Percentiles rank a stretch among this genome's conserved stretches.
Conservation (phyloP, 2,888 invertebrate species). For the Digitonthophagus gazella region DNA sequence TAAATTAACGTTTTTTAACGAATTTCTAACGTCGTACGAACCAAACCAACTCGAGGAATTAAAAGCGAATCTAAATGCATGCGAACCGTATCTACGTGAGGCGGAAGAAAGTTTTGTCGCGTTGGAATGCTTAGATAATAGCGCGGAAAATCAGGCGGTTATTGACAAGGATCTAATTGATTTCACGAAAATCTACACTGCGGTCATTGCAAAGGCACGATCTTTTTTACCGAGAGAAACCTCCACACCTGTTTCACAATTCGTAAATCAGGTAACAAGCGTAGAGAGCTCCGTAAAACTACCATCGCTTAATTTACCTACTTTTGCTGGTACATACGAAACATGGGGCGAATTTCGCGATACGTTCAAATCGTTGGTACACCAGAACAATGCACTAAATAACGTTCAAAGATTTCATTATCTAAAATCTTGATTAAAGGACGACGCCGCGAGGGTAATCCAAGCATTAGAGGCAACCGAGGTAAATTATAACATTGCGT, state of each 20-base stretch:
- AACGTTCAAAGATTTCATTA: slow-evolving; percentile 31
- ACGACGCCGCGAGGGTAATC: slow-evolving; percentile 27
- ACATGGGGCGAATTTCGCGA: slow-evolving; percentile 30
- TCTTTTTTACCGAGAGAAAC: no score
- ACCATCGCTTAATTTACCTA: slow-evolving; percentile 25
- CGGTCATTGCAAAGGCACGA: no score
- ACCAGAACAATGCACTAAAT: slow-evolving; percentile 23
- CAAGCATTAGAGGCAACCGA: slow-evolving; percentile 23
- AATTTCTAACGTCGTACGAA: background rate
- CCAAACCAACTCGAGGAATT: background rate
- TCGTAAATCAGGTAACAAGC: no score
- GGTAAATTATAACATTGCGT: slow-evolving; percentile 32
- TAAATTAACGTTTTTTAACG: background rate
- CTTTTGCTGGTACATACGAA: slow-evolving; percentile 30
- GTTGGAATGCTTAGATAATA: no score
- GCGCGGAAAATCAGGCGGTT: no score
- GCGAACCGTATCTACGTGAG: background rate
- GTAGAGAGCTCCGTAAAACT: slow-evolving; percentile 1
- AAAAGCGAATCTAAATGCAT: background rate
- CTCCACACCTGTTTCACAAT: no score
- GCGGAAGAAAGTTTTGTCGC: no score
- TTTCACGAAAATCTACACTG: no score
- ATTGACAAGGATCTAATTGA: no score
- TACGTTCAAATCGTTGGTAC: slow-evolving; percentile 30
- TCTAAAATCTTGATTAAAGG: slow-evolving; percentile 27